Conservation (phyloP, 2,888 invertebrate genomes). For the Rhamphomyia laevipes region DNA sequence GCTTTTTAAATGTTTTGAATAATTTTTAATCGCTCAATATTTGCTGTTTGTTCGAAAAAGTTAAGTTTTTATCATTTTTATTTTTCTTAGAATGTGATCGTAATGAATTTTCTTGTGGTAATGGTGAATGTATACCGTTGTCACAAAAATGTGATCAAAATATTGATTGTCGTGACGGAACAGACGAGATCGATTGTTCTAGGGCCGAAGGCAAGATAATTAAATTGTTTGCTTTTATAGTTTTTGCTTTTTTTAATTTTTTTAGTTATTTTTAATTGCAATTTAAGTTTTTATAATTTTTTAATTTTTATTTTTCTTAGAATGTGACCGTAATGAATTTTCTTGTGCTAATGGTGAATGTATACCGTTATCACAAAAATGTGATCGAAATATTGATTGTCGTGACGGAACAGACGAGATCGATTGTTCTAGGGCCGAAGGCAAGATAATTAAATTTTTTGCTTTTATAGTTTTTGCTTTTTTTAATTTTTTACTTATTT, state of each 20-base stretch:
- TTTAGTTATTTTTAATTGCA: slow-evolving; percentile 16
- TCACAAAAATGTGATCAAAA: slow-evolving; percentile 41
- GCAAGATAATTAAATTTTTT: slow-evolving; percentile 16
- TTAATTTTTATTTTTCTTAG: slow-evolving; percentile 23
- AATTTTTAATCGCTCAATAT: too few species aligned
- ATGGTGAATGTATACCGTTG: slow-evolving; percentile 47
- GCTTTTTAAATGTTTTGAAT: too few species aligned
- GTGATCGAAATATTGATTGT: slow-evolving; percentile 47
- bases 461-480: background rate
- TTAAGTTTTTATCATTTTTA: too few species aligned
- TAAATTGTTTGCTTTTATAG: background rate
- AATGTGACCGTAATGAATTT: slow-evolving; percentile 39
- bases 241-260: background rate
- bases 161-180: slow-evolving; percentile 46
- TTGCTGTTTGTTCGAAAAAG: too few species aligned
- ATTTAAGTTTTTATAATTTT: too few species aligned
- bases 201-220: too few species aligned
- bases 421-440: background rate
- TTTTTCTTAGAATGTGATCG: background rate
- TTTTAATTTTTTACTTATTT: background rate
- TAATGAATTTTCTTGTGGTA: slow-evolving; percentile 47
- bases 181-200: slow-evolving; percentile 47
- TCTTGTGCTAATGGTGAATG: slow-evolving; percentile 47
- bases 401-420: slow-evolving; percentile 58
- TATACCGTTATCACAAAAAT: slow-evolving; percentile 40